Base-by-base conservation (phyloP, 2,797 vertebrate genomes). In the Oryzias sinensis region DNA sequence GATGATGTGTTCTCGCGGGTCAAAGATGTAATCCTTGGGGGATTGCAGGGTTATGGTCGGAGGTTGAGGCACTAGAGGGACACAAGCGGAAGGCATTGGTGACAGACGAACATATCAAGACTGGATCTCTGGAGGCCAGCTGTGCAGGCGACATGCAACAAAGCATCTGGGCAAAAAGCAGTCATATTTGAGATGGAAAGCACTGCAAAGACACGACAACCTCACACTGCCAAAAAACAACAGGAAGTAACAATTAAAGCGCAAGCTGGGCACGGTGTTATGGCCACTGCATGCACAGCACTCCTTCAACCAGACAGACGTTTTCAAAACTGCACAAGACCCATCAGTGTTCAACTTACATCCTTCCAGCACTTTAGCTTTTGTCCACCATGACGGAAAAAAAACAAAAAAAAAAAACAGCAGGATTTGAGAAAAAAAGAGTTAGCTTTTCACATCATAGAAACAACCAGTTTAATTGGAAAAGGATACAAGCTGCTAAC, bases 291-390 rank as follows among this genome's bases (percentile, higher is more conserved):
- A 86, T 86, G 89, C 86, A 88, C 43, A 53, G 68, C 58, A 65
- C 53, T 48, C 47, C 66, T 76, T 72, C 57, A 82, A 33, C n/a
- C 72, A 66, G 66, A 78, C 64, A 54, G 25, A 16, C 40, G 49
- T 53, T 46, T 43, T 15, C 53, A 62, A 72, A 75, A 74, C 45
- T 61, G 40, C 77, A 87, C 78, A 81, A 70, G 43, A 76, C 83
- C 88, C 76, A 80, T 77, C 81, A 92, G 66, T 89, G 24, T 64
- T 60, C 44, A 78, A 93, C 97, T 99, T 99, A 99, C 96, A 95
- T 95, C 96, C 94, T 92, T 97, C 94, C 94, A 97, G 95, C 86
- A 98, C 93, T 95, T 96, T 97, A 92, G 96, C 96, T 98, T 96
- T 89, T 87, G 88, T 87, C 88, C 92, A 92, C 79, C 89, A 82